Evolutionary conservation across 2,888 invertebrate genomes (phyloP), one percentile per base, ranked within the genome.

Genomic region (Pseudeuparius sepicola): DNA sequence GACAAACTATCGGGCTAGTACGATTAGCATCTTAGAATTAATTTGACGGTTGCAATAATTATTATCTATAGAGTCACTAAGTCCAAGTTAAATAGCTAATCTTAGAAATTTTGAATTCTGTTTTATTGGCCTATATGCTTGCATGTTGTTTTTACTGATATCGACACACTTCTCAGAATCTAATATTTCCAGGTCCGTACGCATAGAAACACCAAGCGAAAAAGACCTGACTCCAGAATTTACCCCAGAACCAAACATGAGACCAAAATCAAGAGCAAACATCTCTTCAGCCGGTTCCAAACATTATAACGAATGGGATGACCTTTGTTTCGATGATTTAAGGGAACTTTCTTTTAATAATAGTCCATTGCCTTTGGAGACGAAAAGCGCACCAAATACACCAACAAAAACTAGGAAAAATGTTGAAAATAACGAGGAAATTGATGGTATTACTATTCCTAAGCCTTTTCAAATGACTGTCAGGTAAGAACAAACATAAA

Each of bases 381-480:
- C 68, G 1, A 67, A 64, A 47, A 75, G 75, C 52, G 70, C 71
- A 56, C 74, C 75, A 1, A 67, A 66, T 25, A 74, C 73, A 53
- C 75, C 75, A 16, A 41, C 64, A 17, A 61, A 67, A 46, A 53
- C 55, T 7, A 67, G 40, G 24, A 31, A 63, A 50, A 54, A 57
- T 14, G 48, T 52, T 4, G 48, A 50, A 7, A 52, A 46, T 11
- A 50, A 53, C 46, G 55, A 54, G 40, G n/a, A n/a, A n/a, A 52
- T 54, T 40, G 46, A 54, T 43, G 56, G 55, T 4, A 61, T 73
- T 12, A 78, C 78, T 1, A 64, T 76, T 36, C 75, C 78, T 1
- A 75, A 75, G 53, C 77, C 79, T 2, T 80, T 79, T 54, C 71
- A 72, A 57, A 78, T 79, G 70, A 77, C 77, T 2, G 66, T 75